A percentile compares a stretch with the other conserved stretches of the same genome.
Conservation (phyloP, 2,888 invertebrate genomes). For the Catocala fraxini region DNA sequence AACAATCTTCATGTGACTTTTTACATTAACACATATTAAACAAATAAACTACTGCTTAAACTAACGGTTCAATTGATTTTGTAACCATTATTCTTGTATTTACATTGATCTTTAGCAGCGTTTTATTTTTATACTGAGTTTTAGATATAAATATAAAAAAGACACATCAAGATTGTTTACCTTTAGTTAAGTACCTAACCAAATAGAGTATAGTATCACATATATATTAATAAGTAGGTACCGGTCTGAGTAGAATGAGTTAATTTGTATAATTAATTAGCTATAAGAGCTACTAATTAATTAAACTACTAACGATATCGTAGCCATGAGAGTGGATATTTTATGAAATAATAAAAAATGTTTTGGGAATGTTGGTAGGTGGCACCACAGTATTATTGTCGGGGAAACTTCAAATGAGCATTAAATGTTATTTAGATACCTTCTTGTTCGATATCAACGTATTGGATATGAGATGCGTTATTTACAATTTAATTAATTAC, state of each 20-base stretch:
- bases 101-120: no score
- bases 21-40: no score
- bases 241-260: background rate
- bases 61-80: no score
- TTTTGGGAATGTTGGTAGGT: conserved; percentile 26
- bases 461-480: conserved; percentile 50
- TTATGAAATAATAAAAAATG: conserved; percentile 35
- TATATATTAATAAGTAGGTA: background rate
- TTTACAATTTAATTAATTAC: conserved; percentile 60
- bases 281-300: conserved; percentile 11
- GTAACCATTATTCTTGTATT: no score
- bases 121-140: no score
- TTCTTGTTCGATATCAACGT: conserved; percentile 31
- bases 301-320: conserved; percentile 13
- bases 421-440: conserved; percentile 31
- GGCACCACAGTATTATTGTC: conserved; percentile 19
- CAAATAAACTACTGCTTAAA: no score
- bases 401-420: conserved; percentile 31
- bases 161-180: no score
- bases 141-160: no score
- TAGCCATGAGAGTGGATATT: conserved; percentile 16
- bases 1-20: no score
- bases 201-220: no score
- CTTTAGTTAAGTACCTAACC: no score
- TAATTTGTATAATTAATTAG: conserved; percentile 13